A percentile compares a stretch with the other conserved stretches of the same genome.
phyloP scores from a whole-genome alignment of 2,113 vertebrate species.

The Scalopus aquaticus region DNA sequence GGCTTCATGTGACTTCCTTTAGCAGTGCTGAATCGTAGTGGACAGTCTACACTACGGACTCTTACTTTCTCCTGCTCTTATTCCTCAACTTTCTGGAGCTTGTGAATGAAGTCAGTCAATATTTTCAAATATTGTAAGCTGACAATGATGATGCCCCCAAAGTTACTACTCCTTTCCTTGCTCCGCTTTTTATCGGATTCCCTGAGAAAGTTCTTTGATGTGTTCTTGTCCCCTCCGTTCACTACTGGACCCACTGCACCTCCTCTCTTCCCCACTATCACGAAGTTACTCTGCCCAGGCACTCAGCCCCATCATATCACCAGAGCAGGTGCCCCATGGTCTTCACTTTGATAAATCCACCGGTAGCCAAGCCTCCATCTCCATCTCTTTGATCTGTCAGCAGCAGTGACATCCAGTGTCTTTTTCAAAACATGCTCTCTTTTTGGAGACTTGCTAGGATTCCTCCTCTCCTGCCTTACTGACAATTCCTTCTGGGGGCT shows the following conservation, averaged over 20 bases:
- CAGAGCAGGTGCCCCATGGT: too few species aligned
- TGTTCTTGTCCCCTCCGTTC: background rate
- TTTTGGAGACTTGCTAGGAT: background rate
- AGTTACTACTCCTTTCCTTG: background rate
- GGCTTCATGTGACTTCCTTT: background rate
- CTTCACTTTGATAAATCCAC: background rate
- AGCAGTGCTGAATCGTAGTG: too few species aligned
- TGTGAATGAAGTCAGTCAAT: background rate
- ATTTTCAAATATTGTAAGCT: background rate
- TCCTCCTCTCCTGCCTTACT: background rate
- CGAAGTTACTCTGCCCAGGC: background rate
- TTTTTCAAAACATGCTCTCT: background rate
- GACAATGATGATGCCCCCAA: background rate
- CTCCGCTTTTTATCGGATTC: background rate
- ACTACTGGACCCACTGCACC: background rate
- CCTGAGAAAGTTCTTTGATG: background rate
- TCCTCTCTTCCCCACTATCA: background rate
- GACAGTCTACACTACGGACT: background rate
- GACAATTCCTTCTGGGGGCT: background rate
- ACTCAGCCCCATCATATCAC: background rate
- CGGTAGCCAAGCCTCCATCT: background rate
- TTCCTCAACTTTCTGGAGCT: background rate
- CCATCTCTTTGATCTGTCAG: background rate
- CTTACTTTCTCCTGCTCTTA: background rate
- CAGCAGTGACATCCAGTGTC: background rate